These are phyloP conservation scores for Dromiciops gliroides DNA, from an alignment of 2,113 vertebrate species.

Conservation along the genomic window DNA sequence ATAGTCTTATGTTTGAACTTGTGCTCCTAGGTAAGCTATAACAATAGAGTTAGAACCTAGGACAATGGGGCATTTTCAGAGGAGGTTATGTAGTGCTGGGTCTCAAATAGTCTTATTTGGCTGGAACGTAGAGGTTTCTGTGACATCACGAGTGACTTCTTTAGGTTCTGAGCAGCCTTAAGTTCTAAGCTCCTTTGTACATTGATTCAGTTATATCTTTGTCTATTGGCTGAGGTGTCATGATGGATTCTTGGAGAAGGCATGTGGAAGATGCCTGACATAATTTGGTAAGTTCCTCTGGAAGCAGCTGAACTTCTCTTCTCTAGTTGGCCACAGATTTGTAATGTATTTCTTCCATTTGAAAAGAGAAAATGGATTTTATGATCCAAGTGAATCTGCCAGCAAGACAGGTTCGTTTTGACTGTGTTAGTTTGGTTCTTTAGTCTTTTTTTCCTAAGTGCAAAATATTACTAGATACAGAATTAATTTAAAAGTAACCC, in stretches of 20 bases:
- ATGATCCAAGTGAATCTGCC: neutral
- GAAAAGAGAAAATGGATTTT: neutral
- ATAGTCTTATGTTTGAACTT: neutral
- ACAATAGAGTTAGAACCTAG: neutral
- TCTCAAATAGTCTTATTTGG: neutral
- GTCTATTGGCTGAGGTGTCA: neutral
- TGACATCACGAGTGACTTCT: slow-evolving; percentile 15
- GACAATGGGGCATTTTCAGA: neutral
- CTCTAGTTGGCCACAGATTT: neutral
- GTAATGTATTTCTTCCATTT: neutral
- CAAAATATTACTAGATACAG: neutral
- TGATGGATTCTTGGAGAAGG: neutral
- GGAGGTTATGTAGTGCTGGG: neutral
- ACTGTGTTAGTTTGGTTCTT: neutral
- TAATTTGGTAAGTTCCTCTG: slow-evolving; percentile 27
- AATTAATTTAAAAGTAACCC: neutral
- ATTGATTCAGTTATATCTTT: slow-evolving; percentile 48
- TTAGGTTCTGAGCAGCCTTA: slow-evolving; percentile 30
- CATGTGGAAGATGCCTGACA: slow-evolving; percentile 29
- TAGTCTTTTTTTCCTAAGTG: neutral
- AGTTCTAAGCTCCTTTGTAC: slow-evolving; percentile 29
- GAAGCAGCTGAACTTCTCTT: neutral
- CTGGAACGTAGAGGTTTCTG: slow-evolving; percentile 22
- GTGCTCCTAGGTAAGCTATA: neutral
- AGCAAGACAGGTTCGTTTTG: neutral